Base-by-base conservation (phyloP, 1,140 invertebrate genomes). In the Brachionus sp. region DNA sequence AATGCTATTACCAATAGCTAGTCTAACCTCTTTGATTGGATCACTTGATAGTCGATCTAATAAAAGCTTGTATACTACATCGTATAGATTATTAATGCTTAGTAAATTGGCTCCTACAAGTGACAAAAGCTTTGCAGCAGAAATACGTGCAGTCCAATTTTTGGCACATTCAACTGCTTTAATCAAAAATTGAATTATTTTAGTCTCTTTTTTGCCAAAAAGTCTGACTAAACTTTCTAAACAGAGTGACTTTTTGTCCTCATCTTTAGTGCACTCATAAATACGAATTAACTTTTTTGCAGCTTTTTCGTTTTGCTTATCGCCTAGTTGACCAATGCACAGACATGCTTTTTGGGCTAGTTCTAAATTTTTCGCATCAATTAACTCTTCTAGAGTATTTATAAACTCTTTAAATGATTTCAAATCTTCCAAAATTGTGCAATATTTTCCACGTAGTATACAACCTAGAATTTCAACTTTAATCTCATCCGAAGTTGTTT, bases 31-130 rank as follows among this genome's bases (percentile, higher is more conserved):
- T 86, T 87, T 83, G 16, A 84, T 87, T 13, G 88, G 87, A 57
- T 89, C 88, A 85, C 88, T 88, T 86, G 87, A 89, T 2, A 89
- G 82, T 64, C 86, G 84, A 80, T 83, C 84, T 78, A 86, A 86
- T 29, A 89, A 83, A 13, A 87, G 82, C n/a, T 84, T 77, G 84
- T 88, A 89, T 5, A 88, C 85, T 42, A 85, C 84, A 7, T 88
- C 88, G 12, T 23, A 66, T n/a, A 57, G 19, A 35, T 37, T 25
- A 62, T 42, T 44, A 16, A 19, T 12, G 29, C 9, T 66, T 80
- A 66, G 19, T 33, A 57, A 4, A 50, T 80, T 66, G 10, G 46
- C n/a, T 62, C 50, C 37, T n/a, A 75, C 46, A 10, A 50, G 70
- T 12, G 77, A 57, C 6, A 80, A 66, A 3, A 80, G 37, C 23